Evolutionary conservation across 2,113 vertebrate species (phyloP), one percentile per base, ranked within the genome.

Genomic region (Dasyornis broadbenti): DNA sequence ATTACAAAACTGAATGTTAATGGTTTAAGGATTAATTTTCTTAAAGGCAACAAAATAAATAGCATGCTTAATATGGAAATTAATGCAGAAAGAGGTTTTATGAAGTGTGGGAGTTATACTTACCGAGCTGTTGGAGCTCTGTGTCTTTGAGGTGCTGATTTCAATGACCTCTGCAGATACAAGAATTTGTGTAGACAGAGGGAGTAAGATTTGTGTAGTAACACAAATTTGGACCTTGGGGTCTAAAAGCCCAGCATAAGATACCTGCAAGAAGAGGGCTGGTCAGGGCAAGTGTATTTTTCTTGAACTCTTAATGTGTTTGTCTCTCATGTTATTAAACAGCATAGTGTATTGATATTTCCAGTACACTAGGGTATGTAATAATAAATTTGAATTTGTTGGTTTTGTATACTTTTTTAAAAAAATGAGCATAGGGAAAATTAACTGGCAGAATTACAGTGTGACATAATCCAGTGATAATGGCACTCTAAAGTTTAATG

Each of bases 21-120:
- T 17, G 18, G 7, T 27, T 56, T 77, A 1, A 0, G 42, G 5
- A 11, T 64, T 42, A 1, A 20, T 13, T 30, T 61, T 59, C 66
- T 79, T 40, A 56, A 68, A 42, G 57, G 31, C 18, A 60, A 24
- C 12, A 30, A 79, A 76, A 42, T 7, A 42, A 54, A 40, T 8
- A 45, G 13, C 2, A 0, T 14, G 15, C 56, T 77, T 80, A 8
- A 73, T 86, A 69, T 73, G 28, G 13, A 77, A 40, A 1, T 2
- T 19, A 61, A 33, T 9, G 19, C 35, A 68, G 33, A 71, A 61
- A 82, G 21, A 23, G 19, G 11, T 57, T 79, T 79, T 79, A 15
- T 82, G 15, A 79, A 37, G 14, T 33, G 8, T 13, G 35, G 1
- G 3, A 0, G 4, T 60, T 82, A 37, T n/a, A 37, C 2, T 6